phyloP scores from a whole-genome alignment of 2,888 invertebrate species.

The Mimumesa dahlbomi region DNA sequence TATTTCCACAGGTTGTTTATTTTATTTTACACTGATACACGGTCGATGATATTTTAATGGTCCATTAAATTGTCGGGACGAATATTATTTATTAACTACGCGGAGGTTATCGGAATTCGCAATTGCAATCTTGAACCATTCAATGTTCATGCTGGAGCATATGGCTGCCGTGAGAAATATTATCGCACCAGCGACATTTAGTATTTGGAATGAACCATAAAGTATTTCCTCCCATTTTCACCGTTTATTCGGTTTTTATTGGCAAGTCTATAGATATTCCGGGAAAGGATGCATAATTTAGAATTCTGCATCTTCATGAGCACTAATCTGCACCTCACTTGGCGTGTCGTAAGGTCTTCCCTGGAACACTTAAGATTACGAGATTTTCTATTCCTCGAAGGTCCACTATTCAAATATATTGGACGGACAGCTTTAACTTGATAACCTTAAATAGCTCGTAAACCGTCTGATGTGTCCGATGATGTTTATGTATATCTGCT shows the following conservation, averaged over 20 bases:
- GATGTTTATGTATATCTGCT: too few species aligned
- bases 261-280: background rate
- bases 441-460: too few species aligned
- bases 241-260: background rate
- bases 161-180: conserved; percentile 4
- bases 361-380: too few species aligned
- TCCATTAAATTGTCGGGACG: background rate
- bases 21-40: background rate
- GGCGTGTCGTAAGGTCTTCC: too few species aligned
- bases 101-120: background rate
- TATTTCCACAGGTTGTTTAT: background rate
- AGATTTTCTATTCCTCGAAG: too few species aligned
- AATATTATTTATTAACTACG: conserved; percentile 16
- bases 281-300: background rate
- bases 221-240: background rate
- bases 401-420: too few species aligned
- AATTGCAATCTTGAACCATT: background rate
- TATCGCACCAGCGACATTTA: conserved; percentile 1
- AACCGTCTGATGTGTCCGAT: too few species aligned
- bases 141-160: background rate
- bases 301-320: too few species aligned
- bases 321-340: too few species aligned
- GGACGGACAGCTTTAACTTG: too few species aligned
- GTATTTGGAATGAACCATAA: background rate
- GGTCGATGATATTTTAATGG: background rate